Evolutionary conservation across 2,888 invertebrate species (phyloP), one percentile per base, ranked within the genome.

Genomic region (Andrena camellia): DNA sequence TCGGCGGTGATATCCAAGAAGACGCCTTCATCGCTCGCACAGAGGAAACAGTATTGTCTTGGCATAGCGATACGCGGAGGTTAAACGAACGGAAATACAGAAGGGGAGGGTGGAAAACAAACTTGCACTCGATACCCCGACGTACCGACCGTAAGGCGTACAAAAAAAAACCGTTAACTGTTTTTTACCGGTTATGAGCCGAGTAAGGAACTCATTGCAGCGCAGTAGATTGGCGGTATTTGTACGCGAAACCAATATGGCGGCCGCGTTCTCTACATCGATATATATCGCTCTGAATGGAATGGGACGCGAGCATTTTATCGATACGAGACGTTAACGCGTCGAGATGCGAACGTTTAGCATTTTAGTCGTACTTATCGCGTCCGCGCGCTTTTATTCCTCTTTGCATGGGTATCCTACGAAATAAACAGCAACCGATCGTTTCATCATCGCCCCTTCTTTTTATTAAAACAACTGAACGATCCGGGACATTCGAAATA

Each of bases 1-100:
- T 90, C 88, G 2, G 87, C 63, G 2, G 91, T 90, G 71, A 93
- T 83, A 66, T 94, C 92, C 74, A 94, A 79, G 66, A 94, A 91
- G 52, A 93, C 84, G 50, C 94, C 93, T 81, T 93, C 93, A 77
- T 94, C 91, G 78, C 90, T 93, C 2, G 92, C 93, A 78, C 94
- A 94, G 23, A 94, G 79, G 64, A 92, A 91, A 86, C 94, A 94
- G 78, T 86, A 86, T 74, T 90, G 84, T 6, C 68, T 78, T 63
- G 91, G 67, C 94, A 94, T 91, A 23, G 17, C 35, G 35, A 23
- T 8, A 6, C 4, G n/a, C 8, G 31, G 0, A n/a, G 64, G 31
- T 13, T 26, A 74, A 60, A 20, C 8, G 66, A 75, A 70, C 20
- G 48, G 33, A 60, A 81, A 29, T 23, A 4, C 1, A 23, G 1